phyloP scores from a whole-genome alignment of 2,888 invertebrate species.

The Hedya salicella region DNA sequence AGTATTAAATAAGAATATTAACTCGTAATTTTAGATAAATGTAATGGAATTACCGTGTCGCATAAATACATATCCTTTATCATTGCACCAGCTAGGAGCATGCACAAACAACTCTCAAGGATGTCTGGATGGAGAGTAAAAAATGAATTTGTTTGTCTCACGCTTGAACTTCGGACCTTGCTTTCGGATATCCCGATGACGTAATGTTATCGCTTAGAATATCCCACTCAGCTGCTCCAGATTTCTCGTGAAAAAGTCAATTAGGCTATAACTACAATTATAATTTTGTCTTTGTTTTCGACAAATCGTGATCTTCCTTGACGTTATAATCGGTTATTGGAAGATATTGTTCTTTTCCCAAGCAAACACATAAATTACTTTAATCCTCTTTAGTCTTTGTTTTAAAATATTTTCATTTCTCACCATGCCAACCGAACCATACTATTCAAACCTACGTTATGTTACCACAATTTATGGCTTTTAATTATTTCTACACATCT shows the following conservation, averaged over 20 bases:
- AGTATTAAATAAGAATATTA: slow-evolving; percentile 26
- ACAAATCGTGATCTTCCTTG: too few species aligned
- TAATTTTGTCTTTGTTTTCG: neutral
- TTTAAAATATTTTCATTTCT: too few species aligned
- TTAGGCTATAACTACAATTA: neutral
- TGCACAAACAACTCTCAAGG: slow-evolving; percentile 29
- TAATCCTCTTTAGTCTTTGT: neutral
- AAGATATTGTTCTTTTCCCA: too few species aligned
- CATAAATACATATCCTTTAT: slow-evolving; percentile 31
- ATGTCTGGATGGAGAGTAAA: slow-evolving; percentile 14
- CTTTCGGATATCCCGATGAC: slow-evolving; percentile 26
- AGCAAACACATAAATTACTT: too few species aligned
- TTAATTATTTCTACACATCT: slow-evolving; percentile 17
- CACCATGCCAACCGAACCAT: too few species aligned
- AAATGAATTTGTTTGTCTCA: slow-evolving; percentile 18
- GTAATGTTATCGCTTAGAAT: slow-evolving; percentile 19
- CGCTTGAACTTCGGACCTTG: slow-evolving; percentile 20
- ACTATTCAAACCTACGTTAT: neutral
- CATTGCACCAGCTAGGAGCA: neutral
- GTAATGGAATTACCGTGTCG: slow-evolving; percentile 15
- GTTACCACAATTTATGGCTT: neutral
- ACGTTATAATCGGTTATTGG: too few species aligned
- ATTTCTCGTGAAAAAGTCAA: neutral
- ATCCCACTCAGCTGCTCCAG: slow-evolving; percentile 10
- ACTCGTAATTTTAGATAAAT: slow-evolving; percentile 31